Evolutionary conservation across 2,888 invertebrate genomes (phyloP).

Genomic region (Papilio elwesi): DNA sequence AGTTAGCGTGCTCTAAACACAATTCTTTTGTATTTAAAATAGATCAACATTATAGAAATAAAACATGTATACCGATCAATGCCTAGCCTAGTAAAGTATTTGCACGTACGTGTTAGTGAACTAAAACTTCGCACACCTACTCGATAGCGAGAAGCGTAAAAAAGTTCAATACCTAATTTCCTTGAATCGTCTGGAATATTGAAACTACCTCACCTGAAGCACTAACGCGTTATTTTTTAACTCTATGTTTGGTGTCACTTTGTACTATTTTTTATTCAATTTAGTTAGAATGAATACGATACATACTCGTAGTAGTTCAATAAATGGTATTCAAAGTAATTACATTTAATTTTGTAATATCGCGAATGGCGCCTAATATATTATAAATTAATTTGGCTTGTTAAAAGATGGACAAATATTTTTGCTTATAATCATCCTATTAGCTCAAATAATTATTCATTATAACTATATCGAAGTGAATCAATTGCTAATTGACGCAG

Average conservation of each 20-base stretch:
- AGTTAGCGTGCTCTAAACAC: no score
- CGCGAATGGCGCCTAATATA: background rate
- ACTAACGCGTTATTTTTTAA: background rate
- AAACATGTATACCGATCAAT: conserved; percentile 24
- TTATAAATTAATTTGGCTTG: background rate
- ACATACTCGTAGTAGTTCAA: background rate
- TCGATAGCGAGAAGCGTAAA: conserved; percentile 8
- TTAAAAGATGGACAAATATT: background rate
- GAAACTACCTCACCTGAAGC: background rate
- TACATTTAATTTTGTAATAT: no score
- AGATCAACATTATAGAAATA: background rate
- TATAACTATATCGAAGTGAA: background rate
- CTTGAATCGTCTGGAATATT: conserved; percentile 5
- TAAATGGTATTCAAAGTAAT: no score
- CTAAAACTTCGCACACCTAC: conserved; percentile 13
- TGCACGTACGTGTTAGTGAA: conserved; percentile 25
- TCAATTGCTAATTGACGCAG: background rate
- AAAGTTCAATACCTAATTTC: conserved; percentile 25
- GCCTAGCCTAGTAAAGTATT: conserved; percentile 25
- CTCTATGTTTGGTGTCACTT: background rate
- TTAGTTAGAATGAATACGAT: background rate
- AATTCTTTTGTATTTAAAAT: background rate
- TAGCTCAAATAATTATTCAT: background rate
- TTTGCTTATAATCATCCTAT: no score
- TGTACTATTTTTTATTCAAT: background rate